These are phyloP conservation scores for Buphagus erythrorhynchus DNA, from an alignment of 2,797 vertebrate species.

Conservation along the genomic window DNA sequence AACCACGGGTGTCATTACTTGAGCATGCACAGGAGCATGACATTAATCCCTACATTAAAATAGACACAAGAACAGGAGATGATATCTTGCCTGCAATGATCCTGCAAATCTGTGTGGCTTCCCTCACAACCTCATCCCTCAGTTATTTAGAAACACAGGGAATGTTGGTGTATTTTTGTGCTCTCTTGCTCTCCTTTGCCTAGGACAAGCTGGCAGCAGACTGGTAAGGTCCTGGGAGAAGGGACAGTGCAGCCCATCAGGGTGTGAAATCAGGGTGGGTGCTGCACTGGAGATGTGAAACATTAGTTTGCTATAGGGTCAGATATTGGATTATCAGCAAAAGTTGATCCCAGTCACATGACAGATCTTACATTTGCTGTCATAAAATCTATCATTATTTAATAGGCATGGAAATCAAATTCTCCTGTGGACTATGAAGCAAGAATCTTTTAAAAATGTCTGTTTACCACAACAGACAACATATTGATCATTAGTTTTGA, in stretches of 20 bases:
- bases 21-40: rapidly evolving
- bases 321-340: constrained; percentile 46
- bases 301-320: background rate
- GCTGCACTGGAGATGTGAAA: background rate
- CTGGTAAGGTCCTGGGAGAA: background rate
- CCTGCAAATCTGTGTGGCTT: background rate
- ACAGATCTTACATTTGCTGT: constrained; percentile 50
- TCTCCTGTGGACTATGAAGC: constrained; percentile 28
- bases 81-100: background rate
- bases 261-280: background rate
- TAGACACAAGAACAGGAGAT: background rate
- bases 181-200: background rate
- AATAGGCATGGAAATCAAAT: constrained; percentile 61
- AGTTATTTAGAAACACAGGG: background rate
- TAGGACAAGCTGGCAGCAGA: background rate
- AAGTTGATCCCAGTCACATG: constrained; percentile 40
- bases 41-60: background rate
- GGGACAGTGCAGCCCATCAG: background rate
- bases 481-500: constrained; percentile 36
- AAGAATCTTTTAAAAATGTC: constrained; percentile 26
- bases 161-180: background rate
- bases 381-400: constrained; percentile 72
- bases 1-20: background rate
- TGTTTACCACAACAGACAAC: constrained; percentile 42
- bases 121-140: background rate